These are phyloP conservation scores for Cinclus cinclus DNA, from an alignment of 2,113 vertebrate genomes.

Conservation along the genomic window DNA sequence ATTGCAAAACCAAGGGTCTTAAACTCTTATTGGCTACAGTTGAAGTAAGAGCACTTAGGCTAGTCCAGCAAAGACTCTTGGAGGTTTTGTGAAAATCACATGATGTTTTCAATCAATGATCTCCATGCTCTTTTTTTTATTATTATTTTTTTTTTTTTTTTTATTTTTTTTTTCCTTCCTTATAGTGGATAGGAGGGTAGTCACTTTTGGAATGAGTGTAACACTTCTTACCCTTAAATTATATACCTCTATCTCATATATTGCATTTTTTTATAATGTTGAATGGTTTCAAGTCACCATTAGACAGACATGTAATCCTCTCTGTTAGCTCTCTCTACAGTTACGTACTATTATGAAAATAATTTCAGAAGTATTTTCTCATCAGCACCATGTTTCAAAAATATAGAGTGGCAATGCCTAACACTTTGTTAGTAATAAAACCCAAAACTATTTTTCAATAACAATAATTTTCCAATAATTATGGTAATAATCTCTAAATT, in stretches of 20 bases:
- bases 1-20: background rate
- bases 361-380: background rate
- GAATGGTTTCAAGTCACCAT: background rate
- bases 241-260: background rate
- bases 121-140: too few relatives aligned
- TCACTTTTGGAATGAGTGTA: background rate
- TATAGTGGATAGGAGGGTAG: background rate
- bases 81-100: background rate
- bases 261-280: background rate
- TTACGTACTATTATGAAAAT: background rate
- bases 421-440: background rate
- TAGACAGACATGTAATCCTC: background rate
- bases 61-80: background rate
- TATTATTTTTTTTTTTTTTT: too few relatives aligned
- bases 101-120: rapidly evolving
- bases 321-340: background rate
- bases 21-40: background rate
- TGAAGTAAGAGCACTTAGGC: background rate
- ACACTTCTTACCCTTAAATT: background rate
- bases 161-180: too few relatives aligned
- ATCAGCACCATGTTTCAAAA: background rate
- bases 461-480: background rate
- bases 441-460: background rate
- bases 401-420: background rate
- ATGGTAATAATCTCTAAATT: background rate